phyloP scores from a whole-genome alignment of 2,888 invertebrate species.

The Aethes cnicana region DNA sequence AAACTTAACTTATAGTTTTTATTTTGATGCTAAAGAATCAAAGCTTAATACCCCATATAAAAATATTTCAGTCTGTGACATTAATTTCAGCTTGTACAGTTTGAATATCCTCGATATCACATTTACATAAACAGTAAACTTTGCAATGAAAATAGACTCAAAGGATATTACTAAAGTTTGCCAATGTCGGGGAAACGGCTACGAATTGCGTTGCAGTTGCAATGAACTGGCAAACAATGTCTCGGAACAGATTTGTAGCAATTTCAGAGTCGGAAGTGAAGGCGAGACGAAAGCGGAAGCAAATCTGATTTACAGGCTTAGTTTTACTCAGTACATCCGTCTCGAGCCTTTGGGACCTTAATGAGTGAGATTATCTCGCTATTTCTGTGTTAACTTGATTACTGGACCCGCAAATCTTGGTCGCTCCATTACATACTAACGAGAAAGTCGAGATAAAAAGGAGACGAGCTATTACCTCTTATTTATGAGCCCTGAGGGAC shows the following conservation, averaged over 20 bases:
- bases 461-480: too few relatives aligned
- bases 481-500: too few relatives aligned
- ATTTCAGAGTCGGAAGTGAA: constrained; percentile 6
- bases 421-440: too few relatives aligned
- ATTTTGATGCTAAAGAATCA: too few relatives aligned
- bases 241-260: constrained; percentile 7
- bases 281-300: neutral
- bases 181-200: constrained; percentile 2
- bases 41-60: too few relatives aligned
- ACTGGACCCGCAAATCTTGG: neutral
- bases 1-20: too few relatives aligned
- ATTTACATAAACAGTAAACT: too few relatives aligned
- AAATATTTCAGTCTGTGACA: too few relatives aligned
- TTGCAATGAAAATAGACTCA: neutral
- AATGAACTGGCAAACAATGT: constrained; percentile 11
- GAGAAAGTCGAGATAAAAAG: too few relatives aligned
- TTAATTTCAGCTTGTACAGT: too few relatives aligned
- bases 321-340: constrained; percentile 3
- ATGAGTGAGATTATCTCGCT: constrained; percentile 8
- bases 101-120: too few relatives aligned
- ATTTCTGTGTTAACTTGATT: neutral
- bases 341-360: neutral
- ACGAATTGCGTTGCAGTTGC: constrained; percentile 1
- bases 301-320: constrained; percentile 20
- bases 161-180: constrained; percentile 11